Base-by-base conservation (phyloP, 2,113 vertebrate species). In the Oreochromis tanganicae region DNA sequence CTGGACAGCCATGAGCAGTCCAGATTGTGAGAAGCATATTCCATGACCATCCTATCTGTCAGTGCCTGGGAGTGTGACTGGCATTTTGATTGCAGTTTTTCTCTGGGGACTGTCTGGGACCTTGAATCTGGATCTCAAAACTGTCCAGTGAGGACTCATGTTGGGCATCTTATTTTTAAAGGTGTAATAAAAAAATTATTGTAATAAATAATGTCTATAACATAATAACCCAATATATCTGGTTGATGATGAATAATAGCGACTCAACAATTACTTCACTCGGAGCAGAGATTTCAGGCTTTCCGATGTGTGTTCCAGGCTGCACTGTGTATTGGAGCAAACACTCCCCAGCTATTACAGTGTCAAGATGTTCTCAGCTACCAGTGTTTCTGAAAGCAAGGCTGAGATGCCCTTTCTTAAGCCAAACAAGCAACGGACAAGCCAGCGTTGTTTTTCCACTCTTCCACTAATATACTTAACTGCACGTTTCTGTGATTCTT, bases 51-150 rank as follows among this genome's bases (percentile, higher is more conserved):
- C 71, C 75, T 84, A 54, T 89, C 81, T 89, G 48, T 88, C 83
- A 66, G 29, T 50, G 59, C 27, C 34, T 16, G 36, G 24, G n/a
- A 85, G 50, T 66, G 57, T 86, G 88, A 92, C 85, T 82, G 83
- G 89, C 82, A 81, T 88, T 87, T 82, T 86, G 83, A 90, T 88
- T 81, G 73, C 54, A 46, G 16, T 73, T 61, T 57, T 81, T 83
- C 89, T 73, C 59, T 41, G 71, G 68, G 54, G 85, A 68, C 46
- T 12, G 29, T 63, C 80, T 73, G 43, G 14, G 66, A 81, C 82
- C 86, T 87, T 81, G 57, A 84, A 81, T 88, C 41, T 85, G 80
- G 68, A 87, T 87, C 80, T 6, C 52, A 55, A 46, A 82, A 46
- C 12, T 80, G 68, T 36, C 54, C 34, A n/a, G 59, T n/a, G 63